phyloP scores from a whole-genome alignment of 2,888 invertebrate species.

The Ecdyonurus torrentis region DNA sequence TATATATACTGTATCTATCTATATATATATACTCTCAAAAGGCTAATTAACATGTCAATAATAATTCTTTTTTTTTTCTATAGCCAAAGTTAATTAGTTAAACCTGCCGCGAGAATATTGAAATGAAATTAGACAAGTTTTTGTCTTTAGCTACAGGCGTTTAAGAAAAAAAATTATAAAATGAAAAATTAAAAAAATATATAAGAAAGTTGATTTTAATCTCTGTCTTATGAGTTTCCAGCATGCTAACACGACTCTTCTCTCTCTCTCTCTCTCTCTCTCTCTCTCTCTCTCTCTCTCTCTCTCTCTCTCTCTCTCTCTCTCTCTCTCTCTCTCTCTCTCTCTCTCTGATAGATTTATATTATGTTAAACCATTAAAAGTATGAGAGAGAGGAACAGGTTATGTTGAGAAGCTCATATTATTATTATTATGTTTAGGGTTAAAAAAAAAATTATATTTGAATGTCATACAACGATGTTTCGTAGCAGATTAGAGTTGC shows the following conservation, averaged over 20 bases:
- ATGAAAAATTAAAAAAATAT: background rate
- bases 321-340: background rate
- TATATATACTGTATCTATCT: too few relatives aligned
- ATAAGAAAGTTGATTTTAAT: background rate
- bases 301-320: background rate
- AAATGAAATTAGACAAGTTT: constrained; percentile 3
- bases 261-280: background rate
- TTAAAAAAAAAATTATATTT: background rate
- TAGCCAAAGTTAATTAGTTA: constrained; percentile 6
- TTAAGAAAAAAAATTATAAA: background rate
- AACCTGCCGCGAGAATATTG: constrained; percentile 4
- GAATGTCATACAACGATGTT: background rate
- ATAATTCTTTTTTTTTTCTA: constrained; percentile 8
- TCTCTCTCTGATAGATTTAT: background rate
- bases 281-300: background rate
- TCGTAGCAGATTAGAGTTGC: too few relatives aligned
- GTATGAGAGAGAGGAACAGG: background rate
- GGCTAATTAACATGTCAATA: constrained; percentile 9
- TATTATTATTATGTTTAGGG: background rate
- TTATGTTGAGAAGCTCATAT: background rate
- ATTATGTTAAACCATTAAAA: background rate
- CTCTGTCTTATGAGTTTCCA: background rate
- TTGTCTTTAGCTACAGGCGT: background rate
- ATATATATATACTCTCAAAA: background rate
- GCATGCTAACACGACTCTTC: background rate